phyloP scores from a whole-genome alignment of 2,888 invertebrate genomes.

The Habroteleia sp. region DNA sequence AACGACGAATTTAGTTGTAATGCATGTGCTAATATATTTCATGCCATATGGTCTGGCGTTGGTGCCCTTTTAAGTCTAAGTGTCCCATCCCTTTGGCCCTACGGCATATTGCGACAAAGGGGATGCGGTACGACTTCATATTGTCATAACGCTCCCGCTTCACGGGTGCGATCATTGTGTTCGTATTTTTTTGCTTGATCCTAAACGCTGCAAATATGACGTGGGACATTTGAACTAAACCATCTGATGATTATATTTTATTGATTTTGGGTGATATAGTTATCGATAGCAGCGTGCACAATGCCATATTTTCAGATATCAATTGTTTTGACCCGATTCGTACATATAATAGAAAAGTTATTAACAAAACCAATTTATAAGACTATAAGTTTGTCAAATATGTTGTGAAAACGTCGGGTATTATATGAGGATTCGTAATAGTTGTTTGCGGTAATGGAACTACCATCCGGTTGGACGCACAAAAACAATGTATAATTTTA shows the following conservation, averaged over 20 bases:
- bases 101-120: conserved; percentile 55
- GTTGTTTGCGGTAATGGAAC: conserved; percentile 16
- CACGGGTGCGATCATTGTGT: conserved; percentile 57
- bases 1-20: conserved; percentile 50
- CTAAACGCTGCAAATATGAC: conserved; percentile 42
- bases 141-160: conserved; percentile 47
- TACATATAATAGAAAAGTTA: no score
- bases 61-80: conserved; percentile 50
- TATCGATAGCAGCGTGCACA: no score
- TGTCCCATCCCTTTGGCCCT: conserved; percentile 64
- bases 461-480: conserved; percentile 7
- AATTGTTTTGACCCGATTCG: no score
- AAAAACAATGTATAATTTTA: conserved; percentile 22
- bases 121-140: conserved; percentile 58
- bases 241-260: conserved; percentile 52
- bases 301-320: no score
- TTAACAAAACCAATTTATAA: no score
- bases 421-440: conserved; percentile 19
- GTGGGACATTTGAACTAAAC: conserved; percentile 29
- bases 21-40: conserved; percentile 45
- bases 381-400: no score
- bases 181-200: conserved; percentile 40
- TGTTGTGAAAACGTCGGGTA: no score
- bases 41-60: conserved; percentile 46
- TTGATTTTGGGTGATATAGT: conserved; percentile 28